Conservation (phyloP, 2,797 vertebrate species). For the Acanthurus lineatus region DNA sequence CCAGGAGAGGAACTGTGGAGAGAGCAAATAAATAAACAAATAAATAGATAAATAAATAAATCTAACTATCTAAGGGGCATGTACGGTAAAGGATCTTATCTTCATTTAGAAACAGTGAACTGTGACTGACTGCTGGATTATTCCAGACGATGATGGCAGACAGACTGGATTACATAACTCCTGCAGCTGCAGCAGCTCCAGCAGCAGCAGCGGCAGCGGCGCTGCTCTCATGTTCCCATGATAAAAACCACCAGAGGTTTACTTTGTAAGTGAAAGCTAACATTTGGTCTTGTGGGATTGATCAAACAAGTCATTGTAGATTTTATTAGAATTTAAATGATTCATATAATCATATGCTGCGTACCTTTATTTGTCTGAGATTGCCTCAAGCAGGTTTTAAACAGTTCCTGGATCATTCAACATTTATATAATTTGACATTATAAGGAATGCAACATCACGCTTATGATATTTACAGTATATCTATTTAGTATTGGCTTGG, state of each 20-base stretch:
- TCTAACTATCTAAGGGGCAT: no score
- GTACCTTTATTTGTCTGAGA: no score
- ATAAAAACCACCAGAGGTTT: neutral
- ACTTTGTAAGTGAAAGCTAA: no score
- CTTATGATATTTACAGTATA: no score
- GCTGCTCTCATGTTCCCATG: constrained; percentile 7
- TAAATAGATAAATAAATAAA: no score
- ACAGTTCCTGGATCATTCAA: no score
- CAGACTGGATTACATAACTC: constrained; percentile 50
- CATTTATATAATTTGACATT: no score
- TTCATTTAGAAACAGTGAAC: neutral
- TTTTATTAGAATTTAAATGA: neutral
- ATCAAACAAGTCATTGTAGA: no score
- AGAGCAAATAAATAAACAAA: neutral
- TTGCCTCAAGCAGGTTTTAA: neutral
- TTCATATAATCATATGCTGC: neutral
- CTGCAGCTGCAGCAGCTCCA: constrained; percentile 20
- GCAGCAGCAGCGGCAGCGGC: neutral
- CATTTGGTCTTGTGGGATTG: no score
- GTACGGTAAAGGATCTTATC: neutral
- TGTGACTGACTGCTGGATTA: constrained; percentile 16
- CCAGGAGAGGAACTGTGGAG: constrained; percentile 37
- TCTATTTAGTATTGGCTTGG: no score
- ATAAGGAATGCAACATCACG: no score
- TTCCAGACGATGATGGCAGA: constrained; percentile 32